Percentiles rank a stretch among this genome's conserved stretches.
Conservation (phyloP, 2,797 vertebrate species). For the Xerus rutilus region DNA sequence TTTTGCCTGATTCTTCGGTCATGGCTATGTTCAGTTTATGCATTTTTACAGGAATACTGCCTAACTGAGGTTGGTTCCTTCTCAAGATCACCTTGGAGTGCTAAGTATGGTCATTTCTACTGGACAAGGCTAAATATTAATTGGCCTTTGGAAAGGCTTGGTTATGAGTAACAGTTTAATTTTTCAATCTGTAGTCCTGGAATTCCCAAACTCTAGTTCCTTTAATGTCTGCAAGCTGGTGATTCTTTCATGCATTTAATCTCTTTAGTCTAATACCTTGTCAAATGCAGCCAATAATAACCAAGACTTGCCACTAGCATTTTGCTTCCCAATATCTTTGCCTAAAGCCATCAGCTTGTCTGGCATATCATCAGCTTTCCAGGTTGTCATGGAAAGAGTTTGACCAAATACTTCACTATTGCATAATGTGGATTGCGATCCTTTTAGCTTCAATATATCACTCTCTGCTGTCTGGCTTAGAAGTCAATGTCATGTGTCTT, state of each 20-base stretch:
- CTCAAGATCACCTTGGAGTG: not conserved
- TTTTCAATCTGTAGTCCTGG: not conserved
- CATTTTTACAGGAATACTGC: not conserved
- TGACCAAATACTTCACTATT: not conserved
- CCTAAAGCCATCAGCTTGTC: not conserved
- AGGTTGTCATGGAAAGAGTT: not conserved
- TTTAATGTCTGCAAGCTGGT: not conserved
- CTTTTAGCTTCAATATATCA: not conserved
- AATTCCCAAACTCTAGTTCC: not conserved
- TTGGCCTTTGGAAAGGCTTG: not conserved
- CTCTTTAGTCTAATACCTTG: not conserved
- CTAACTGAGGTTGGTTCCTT: not conserved
- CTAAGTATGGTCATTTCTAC: not conserved
- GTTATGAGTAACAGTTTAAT: not conserved
- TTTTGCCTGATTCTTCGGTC: not conserved
- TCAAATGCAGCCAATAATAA: not conserved
- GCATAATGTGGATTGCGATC: not conserved
- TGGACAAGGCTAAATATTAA: not conserved
- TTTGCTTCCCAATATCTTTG: not conserved
- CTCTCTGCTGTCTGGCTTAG: not conserved
- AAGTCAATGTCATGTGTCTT: not conserved
- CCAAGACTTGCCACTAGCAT: not conserved
- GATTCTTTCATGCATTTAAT: not conserved
- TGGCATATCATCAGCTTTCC: not conserved
- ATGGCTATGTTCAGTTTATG: not conserved